A percentile compares a stretch with the other conserved stretches of the same genome.
Evolutionary conservation across 2,888 invertebrate genomes (phyloP).

Genomic region (Calephelis perditalis): DNA sequence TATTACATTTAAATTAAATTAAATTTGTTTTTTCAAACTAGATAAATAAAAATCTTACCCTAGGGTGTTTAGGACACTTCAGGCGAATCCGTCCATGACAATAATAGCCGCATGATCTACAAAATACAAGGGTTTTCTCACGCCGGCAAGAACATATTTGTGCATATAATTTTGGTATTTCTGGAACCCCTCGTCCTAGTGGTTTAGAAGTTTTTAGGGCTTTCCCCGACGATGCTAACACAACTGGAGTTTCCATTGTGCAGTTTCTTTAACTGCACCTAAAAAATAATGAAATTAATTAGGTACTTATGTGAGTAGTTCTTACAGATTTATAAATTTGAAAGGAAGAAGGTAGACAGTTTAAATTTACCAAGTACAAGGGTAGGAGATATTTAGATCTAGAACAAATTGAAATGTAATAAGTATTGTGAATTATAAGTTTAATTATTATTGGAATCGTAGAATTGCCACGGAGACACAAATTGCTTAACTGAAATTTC

Average conservation of each 20-base stretch:
- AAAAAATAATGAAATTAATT: background rate
- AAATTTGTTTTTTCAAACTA: too few relatives aligned
- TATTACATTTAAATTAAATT: too few relatives aligned
- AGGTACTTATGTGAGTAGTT: background rate
- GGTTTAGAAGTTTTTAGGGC: slow-evolving; percentile 42
- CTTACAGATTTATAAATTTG: too few relatives aligned
- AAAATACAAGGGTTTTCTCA: slow-evolving; percentile 63
- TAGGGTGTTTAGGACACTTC: slow-evolving; percentile 58
- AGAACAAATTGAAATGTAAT: too few relatives aligned
- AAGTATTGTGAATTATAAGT: too few relatives aligned
- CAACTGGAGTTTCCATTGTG: slow-evolving; percentile 53
- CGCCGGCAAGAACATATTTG: slow-evolving; percentile 59
- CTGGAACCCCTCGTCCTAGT: slow-evolving; percentile 61
- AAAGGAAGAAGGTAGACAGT: too few relatives aligned
- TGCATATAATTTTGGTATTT: slow-evolving; percentile 42
- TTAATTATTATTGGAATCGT: too few relatives aligned
- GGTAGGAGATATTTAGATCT: too few relatives aligned
- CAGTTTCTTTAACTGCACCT: background rate
- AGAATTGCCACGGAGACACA: too few relatives aligned
- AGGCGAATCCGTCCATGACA: slow-evolving; percentile 66
- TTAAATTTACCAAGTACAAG: too few relatives aligned
- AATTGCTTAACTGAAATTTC: background rate
- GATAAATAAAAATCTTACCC: slow-evolving; percentile 41
- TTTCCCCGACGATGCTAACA: slow-evolving; percentile 58
- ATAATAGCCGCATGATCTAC: slow-evolving; percentile 64